phyloP scores from a whole-genome alignment of 2,888 invertebrate species.

The Hypolimnas misippus region DNA sequence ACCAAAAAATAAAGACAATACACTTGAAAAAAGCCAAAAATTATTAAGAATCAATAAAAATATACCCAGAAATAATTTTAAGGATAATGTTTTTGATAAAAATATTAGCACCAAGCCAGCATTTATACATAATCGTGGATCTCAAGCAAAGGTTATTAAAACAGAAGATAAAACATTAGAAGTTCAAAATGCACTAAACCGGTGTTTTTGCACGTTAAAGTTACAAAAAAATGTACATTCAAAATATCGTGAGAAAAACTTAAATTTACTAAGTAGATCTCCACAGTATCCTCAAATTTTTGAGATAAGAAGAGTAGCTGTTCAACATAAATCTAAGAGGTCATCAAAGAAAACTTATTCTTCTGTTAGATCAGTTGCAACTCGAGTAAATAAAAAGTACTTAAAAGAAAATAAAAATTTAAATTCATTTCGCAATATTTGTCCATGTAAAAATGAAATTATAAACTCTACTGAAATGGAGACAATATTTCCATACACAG shows the following conservation, averaged over 20 bases:
- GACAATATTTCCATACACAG: constrained; percentile 52
- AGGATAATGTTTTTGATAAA: constrained; percentile 13
- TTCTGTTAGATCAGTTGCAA: constrained; percentile 31
- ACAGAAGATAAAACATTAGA: constrained; percentile 46
- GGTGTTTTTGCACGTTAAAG: constrained; percentile 56
- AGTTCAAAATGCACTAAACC: constrained; percentile 48
- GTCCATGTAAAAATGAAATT: constrained; percentile 15
- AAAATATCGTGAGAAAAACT: background rate
- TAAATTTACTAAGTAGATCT: background rate
- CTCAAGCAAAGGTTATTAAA: constrained; percentile 23
- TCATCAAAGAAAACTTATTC: constrained; percentile 22
- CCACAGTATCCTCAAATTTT: constrained; percentile 34
- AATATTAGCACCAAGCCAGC: constrained; percentile 22
- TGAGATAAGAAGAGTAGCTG: constrained; percentile 41
- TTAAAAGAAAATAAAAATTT: constrained; percentile 11
- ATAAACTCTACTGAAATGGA: constrained; percentile 43
- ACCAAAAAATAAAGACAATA: constrained; percentile 17
- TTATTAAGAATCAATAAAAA: constrained; percentile 17
- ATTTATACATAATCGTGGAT: constrained; percentile 21
- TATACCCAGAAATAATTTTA: background rate
- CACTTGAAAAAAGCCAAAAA: constrained; percentile 2
- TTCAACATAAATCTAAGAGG: constrained; percentile 31
- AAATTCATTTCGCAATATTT: constrained; percentile 15
- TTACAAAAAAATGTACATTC: constrained; percentile 42
- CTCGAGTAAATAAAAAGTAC: constrained; percentile 31